Evolutionary conservation across 2,888 invertebrate genomes (phyloP), one percentile per base, ranked within the genome.

Genomic region (Venustoraphidia nigricollis): DNA sequence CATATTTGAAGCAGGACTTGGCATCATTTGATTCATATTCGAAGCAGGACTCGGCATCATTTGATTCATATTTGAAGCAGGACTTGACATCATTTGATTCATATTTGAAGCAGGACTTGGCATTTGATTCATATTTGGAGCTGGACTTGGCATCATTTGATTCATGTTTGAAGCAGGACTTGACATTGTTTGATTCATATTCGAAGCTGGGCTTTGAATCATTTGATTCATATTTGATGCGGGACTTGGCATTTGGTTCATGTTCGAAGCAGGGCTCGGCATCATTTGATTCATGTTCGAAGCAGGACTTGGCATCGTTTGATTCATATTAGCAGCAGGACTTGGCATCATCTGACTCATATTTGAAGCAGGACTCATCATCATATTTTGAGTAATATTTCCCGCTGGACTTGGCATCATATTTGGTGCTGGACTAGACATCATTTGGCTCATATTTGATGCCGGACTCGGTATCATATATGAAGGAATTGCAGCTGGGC

Each of bases 221-320:
- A 49, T 53, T 46, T 46, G 46, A 36, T 43, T 51, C 27, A 47
- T 53, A 51, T 55, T 59, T 13, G 55, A 47, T 8, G 53, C 47
- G 3, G 59, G 60, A 9, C 53, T 53, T 45, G 50, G 54, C 50
- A 54, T 55, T 44, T 57, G 56, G 36, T 44, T 52, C 35, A 50
- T 51, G 50, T 55, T 60, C 11, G 55, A 47, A 8, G 53, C 46
- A 5, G 59, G 60, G 8, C 53, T 53, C 45, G 51, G 55, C 46
- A 58, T 53, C 50, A 54, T 54, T 45, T 56, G 56, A 41, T 53
- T 53, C n/a, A 46, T 10, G 34, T 46, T 44, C 10, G 38, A 27
- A 36, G 56, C 56, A 10, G 62, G 59, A 6, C 60, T 60, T 14
- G 55, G 56, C 53, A 62, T 54, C 57, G 59, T 59, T 51, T 58